Conservation (phyloP, 1,140 invertebrate genomes). For the Liolophura sinensis region DNA sequence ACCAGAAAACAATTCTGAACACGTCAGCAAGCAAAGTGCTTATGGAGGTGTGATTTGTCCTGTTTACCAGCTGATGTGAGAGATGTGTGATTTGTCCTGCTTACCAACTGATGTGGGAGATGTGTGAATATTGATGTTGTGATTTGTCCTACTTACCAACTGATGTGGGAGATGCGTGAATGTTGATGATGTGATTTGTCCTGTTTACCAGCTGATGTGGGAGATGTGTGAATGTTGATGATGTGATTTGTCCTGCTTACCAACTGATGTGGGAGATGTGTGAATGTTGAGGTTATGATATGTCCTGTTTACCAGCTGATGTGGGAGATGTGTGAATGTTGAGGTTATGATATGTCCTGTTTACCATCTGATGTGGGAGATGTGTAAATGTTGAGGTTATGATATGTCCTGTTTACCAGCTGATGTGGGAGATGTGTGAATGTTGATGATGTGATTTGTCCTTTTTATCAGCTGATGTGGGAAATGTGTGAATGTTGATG, state of each 20-base stretch:
- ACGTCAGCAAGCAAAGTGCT: too few relatives aligned
- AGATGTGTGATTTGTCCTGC: not conserved
- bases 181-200: not conserved
- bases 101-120: constrained; percentile 33
- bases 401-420: constrained; percentile 21
- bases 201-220: constrained; percentile 31
- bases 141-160: constrained; percentile 20
- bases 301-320: constrained; percentile 29
- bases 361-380: constrained; percentile 33
- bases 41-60: too few relatives aligned
- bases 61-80: not conserved
- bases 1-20: too few relatives aligned
- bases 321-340: constrained; percentile 24
- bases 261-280: constrained; percentile 36
- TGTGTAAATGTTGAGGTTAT: constrained; percentile 11
- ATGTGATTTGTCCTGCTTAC: constrained; percentile 4
- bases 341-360: not conserved
- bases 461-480: constrained; percentile 31
- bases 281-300: not conserved
- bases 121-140: constrained; percentile 12
- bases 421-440: constrained; percentile 27
- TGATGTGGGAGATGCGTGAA: constrained; percentile 27
- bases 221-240: constrained; percentile 16
- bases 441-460: not conserved
- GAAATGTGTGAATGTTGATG: constrained; percentile 17